Percentiles rank a stretch among this genome's conserved stretches.
phyloP scores from a whole-genome alignment of 2,888 invertebrate species.

The Hirudinaria manillensis region DNA sequence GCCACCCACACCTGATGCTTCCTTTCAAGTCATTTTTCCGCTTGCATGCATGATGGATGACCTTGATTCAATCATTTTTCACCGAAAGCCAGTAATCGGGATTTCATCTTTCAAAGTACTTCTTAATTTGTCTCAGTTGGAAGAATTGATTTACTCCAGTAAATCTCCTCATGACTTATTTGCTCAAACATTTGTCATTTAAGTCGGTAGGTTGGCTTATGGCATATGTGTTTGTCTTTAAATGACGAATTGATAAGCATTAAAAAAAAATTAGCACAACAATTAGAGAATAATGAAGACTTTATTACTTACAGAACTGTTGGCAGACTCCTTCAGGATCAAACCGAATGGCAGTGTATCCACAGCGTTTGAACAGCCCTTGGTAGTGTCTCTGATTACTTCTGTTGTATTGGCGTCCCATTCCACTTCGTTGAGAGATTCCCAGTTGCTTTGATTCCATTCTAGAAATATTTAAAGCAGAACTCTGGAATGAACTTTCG shows the following conservation, averaged over 20 bases:
- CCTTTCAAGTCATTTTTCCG: no score
- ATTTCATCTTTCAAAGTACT: no score
- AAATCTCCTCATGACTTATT: no score
- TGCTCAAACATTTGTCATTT: no score
- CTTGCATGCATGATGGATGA: no score
- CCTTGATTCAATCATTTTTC: no score
- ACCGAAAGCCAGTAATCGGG: no score
- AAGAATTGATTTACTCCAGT: no score
- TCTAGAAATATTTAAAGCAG: neutral
- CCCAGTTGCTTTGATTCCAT: neutral
- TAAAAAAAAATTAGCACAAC: neutral
- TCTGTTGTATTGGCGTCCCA: neutral
- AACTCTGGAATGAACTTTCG: neutral
- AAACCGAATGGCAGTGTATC: constrained; percentile 5
- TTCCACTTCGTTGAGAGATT: constrained; percentile 4
- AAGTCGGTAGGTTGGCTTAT: no score
- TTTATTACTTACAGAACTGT: constrained; percentile 1
- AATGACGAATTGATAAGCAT: neutral
- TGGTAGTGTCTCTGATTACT: neutral
- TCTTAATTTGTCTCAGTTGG: no score
- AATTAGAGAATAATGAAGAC: neutral
- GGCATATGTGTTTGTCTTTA: no score
- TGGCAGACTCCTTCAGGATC: constrained; percentile 5
- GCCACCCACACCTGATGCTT: no score
- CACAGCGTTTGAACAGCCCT: neutral